Base-by-base conservation (phyloP, 2,888 invertebrate genomes). In the Diaperis boleti region DNA sequence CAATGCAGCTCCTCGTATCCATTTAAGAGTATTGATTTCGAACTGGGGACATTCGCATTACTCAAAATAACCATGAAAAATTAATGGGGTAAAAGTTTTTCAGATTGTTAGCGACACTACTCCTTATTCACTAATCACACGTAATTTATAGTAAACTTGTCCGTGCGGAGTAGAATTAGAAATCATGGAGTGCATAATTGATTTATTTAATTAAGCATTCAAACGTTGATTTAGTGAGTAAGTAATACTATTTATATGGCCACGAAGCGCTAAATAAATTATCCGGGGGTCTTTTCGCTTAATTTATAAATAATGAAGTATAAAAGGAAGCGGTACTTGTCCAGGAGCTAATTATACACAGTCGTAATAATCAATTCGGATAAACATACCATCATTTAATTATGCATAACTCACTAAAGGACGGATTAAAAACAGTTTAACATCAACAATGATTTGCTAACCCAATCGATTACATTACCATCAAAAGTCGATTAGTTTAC, bases 391-490 rank as follows among this genome's bases (percentile, higher is more conserved):
- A 31, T 42, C 22, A 29, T 42, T 54, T 29, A 54, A 54, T 54
- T 37, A 54, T 54, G 39, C 29, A 54, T 41, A 18, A 54, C 31
- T 22, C 31, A 22, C 39, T 49, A 49, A 47, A 49, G 15, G 49
- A 35, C 49, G 52, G 52, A 52, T 52, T 52, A 52, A 52, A 52
- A 42, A 42, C 54, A 54, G 54, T 54, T 54, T 54, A 54, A 41
- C 52, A 37, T 52, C 39, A 37, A 52, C 54, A 54, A 54, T 54
- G 54, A 54, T 54, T 54, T 14, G 47, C 31, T 31, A n/a, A n/a
- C 15, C 47, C 5, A 35, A 50, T 50, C 52, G 52, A 39, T 45
- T n/a, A n/a, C n/a, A n/a, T n/a, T 26, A 45, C 29, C 45, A 45
- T 52, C 39, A 52, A 52, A 52, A 39, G 13, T 35, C 50, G 50